phyloP scores from a whole-genome alignment of 2,888 invertebrate genomes.

The Dynastes tityus region DNA sequence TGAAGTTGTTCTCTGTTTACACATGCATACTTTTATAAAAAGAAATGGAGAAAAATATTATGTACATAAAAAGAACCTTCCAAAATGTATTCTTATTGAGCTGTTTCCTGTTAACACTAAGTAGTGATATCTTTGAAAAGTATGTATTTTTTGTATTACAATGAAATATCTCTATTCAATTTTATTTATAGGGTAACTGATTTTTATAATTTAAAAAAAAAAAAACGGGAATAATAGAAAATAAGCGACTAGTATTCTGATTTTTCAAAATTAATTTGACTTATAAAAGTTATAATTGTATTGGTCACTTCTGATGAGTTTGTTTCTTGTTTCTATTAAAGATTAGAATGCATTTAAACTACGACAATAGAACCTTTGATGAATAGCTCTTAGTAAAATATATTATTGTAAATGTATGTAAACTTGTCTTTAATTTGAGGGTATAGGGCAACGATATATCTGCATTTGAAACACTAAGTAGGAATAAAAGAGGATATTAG shows the following conservation, averaged over 20 bases:
- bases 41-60: constrained; percentile 22
- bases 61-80: constrained; percentile 45
- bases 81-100: constrained; percentile 1
- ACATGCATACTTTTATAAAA: constrained; percentile 40
- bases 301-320: not conserved
- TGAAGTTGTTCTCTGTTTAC: constrained; percentile 42
- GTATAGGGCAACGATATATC: not conserved
- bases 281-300: not conserved
- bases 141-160: not conserved
- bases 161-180: not conserved
- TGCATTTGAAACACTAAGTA: not conserved
- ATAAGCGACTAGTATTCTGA: not conserved
- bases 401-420: constrained; percentile 4
- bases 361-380: constrained; percentile 36
- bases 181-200: not conserved
- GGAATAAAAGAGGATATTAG: too few species aligned
- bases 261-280: not conserved
- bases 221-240: not conserved
- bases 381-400: constrained; percentile 27
- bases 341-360: constrained; percentile 8
- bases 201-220: not conserved
- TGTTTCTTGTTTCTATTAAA: not conserved
- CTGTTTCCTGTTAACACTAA: too few species aligned
- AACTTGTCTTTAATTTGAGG: not conserved
- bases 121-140: too few species aligned